Base-by-base conservation (phyloP, 2,113 vertebrate species). In the Misgurnus mizolepis region DNA sequence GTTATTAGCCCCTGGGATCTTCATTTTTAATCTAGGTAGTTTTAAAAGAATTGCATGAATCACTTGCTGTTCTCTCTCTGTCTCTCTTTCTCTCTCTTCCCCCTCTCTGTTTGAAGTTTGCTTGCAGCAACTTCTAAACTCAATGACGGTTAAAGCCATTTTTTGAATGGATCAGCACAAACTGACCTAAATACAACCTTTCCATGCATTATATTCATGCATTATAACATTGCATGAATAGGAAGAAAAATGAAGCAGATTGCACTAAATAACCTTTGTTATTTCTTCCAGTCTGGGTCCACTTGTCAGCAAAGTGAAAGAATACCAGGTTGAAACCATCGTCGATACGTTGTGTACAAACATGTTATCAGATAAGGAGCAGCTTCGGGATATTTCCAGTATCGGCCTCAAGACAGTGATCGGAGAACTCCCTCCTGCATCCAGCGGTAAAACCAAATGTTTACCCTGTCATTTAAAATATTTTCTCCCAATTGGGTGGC, bases 331-430 rank as follows among this genome's bases (percentile, higher is more conserved):
- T 85, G 98, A 99, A 89, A 99, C 98, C 3, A 98, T 99, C 88
- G 98, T 99, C 85, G 98, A 99, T 91, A 99, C 98, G 0, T 93
- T 99, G 82, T 99, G 98, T 90, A 99, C 97, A 85, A 99, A 99
- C 89, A 99, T 99, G 98, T 94, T 99, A 89, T 98, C 98, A 34
- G 98, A 99, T 91, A 99, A 99, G 89, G 98, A 99, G 56, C 98
- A 99, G 80, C 94, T 99, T 60, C 89, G 98, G 85, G 98, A 99
- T 89, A 99, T 99, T 91, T 98, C 96, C 78, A 98, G 96, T 88
- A 99, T 99, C 85, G 98, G 98, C 83, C 95, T 99, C 86, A 99
- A 99, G 90, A 98, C 98, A 22, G 98, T 99, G 67, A 99, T 99
- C 80, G 98, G 98, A 91, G 98, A 99, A 89, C 93, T 99, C n/a